phyloP scores from a whole-genome alignment of 2,888 invertebrate species.

The Rotaria socialis region DNA sequence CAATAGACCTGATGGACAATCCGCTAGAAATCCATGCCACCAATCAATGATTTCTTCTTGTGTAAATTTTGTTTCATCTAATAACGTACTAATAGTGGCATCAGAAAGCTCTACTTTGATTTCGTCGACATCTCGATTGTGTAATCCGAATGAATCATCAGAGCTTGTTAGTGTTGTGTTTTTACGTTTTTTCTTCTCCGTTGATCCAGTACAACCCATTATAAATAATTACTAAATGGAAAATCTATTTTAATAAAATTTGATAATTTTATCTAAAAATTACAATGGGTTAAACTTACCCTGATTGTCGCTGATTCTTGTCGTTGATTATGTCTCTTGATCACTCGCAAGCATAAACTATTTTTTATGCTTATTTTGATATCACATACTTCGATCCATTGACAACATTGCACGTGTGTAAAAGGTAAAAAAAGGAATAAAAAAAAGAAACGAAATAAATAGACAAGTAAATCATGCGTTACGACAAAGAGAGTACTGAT shows the following conservation, averaged over 20 bases:
- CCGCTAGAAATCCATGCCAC: slow-evolving; percentile 46
- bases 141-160: background rate
- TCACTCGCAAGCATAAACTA: background rate
- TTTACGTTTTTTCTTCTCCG: background rate
- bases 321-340: background rate
- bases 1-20: slow-evolving; percentile 57
- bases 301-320: background rate
- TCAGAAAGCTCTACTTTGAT: background rate
- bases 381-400: background rate
- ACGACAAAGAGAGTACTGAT: background rate
- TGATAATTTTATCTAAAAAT: background rate
- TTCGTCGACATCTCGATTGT: background rate
- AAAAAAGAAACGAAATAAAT: background rate
- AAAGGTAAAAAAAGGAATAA: background rate
- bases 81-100: background rate
- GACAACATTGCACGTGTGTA: background rate
- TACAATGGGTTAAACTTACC: background rate
- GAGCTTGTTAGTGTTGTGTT: background rate
- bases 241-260: background rate
- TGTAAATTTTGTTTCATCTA: background rate
- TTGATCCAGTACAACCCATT: background rate
- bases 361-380: slow-evolving; percentile 5
- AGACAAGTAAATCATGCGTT: slow-evolving; percentile 2
- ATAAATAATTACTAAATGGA: background rate
- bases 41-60: slow-evolving; percentile 12